Conservation (phyloP, 2,888 invertebrate species). For the Brachypalpus laphriformis region DNA sequence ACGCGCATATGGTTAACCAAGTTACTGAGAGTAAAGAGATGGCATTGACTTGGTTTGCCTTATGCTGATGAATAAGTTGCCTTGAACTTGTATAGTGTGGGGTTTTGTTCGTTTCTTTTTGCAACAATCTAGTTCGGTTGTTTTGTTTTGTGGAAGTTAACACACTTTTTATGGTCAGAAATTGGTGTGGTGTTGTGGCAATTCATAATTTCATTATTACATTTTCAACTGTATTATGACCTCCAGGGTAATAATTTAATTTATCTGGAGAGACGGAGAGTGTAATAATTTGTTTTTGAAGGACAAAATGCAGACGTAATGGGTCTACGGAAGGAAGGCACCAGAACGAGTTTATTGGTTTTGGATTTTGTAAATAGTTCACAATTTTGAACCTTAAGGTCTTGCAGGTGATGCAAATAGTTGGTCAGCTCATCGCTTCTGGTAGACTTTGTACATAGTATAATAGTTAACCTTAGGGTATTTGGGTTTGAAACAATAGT, state of each 20-base stretch:
- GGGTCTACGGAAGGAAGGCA: not conserved
- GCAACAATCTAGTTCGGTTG: slow-evolving; percentile 20
- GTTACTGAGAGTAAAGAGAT: slow-evolving; percentile 7
- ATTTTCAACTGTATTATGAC: slow-evolving; percentile 6
- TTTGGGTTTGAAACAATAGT: too few relatives aligned
- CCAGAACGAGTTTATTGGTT: not conserved
- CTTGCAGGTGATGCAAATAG: too few relatives aligned
- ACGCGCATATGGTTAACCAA: slow-evolving; percentile 41
- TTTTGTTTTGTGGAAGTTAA: not conserved
- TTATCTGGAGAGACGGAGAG: not conserved
- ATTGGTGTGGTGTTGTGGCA: not conserved
- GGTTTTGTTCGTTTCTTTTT: slow-evolving; percentile 22
- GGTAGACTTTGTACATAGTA: too few relatives aligned
- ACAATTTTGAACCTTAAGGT: not conserved
- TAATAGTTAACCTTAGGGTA: too few relatives aligned
- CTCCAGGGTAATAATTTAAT: slow-evolving; percentile 1
- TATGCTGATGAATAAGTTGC: slow-evolving; percentile 21
- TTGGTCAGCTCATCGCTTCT: too few relatives aligned
- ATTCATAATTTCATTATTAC: not conserved
- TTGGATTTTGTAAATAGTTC: not conserved
- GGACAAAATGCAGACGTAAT: not conserved
- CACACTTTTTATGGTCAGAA: not conserved
- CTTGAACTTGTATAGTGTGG: slow-evolving; percentile 53
- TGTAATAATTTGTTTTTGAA: not conserved
- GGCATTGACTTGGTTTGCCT: slow-evolving; percentile 45